A percentile compares a stretch with the other conserved stretches of the same genome.
These are phyloP conservation scores for Uria lomvia DNA, from an alignment of 2,113 vertebrate species.

Conservation along the genomic window DNA sequence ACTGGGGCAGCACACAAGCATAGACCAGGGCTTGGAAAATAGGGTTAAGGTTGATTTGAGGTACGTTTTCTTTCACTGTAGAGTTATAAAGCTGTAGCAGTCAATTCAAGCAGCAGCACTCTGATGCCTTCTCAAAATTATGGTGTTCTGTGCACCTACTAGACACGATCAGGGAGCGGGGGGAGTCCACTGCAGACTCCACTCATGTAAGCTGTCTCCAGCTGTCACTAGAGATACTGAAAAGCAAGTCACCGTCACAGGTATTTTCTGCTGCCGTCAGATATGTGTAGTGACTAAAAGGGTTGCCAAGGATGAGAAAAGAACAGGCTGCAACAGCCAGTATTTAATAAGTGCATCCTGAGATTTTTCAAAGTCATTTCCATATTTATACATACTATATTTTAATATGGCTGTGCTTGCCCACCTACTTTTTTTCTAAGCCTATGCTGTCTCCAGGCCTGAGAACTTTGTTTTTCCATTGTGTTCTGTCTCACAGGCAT, in stretches of 20 bases:
- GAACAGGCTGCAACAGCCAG: not conserved
- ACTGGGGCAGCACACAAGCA: not conserved
- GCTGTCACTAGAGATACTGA: not conserved
- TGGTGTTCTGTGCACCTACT: not conserved
- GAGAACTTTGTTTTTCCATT: constrained; percentile 16
- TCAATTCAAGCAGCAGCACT: not conserved
- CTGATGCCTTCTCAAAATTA: not conserved
- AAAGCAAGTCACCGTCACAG: not conserved
- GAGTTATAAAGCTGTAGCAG: not conserved
- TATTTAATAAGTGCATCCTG: not conserved
- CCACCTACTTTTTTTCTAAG: not conserved
- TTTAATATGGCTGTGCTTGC: not conserved
- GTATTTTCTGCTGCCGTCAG: not conserved
- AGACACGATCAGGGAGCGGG: not conserved
- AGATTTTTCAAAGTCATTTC: not conserved
- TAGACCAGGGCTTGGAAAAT: not conserved
- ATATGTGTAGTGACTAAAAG: not conserved
- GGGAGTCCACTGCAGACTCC: not conserved
- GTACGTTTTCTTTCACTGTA: not conserved
- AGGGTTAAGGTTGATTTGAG: not conserved
- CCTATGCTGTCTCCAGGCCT: not conserved
- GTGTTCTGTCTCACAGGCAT: not conserved
- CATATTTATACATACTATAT: not conserved
- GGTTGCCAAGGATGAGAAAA: not conserved
- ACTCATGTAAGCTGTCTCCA: not conserved